Evolutionary conservation across 2,113 vertebrate genomes (phyloP).

Genomic region (Cervus canadensis): DNA sequence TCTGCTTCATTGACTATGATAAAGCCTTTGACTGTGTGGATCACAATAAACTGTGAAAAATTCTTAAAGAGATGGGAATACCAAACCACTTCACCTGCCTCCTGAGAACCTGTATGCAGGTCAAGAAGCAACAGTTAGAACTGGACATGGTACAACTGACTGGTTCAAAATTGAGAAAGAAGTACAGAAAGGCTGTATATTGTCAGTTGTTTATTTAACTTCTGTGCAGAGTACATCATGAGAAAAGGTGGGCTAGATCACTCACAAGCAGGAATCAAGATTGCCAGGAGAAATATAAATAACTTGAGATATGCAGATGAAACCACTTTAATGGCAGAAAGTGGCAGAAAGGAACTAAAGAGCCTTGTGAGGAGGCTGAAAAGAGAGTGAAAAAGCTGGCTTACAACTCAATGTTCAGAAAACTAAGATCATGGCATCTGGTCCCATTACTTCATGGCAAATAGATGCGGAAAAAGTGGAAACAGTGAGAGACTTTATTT

Average conservation of each 20-base stretch:
- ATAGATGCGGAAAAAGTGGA: not conserved
- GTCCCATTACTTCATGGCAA: not conserved
- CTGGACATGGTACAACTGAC: not conserved
- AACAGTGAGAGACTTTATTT: not conserved
- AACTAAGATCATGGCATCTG: not conserved
- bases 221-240: not conserved
- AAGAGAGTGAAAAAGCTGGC: not conserved
- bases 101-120: not conserved
- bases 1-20: not conserved
- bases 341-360: not conserved
- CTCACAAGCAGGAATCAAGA: not conserved
- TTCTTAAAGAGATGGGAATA: too few species aligned
- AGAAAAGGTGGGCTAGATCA: not conserved
- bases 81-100: not conserved
- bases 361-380: not conserved
- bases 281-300: not conserved
- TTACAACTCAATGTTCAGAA: not conserved
- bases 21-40: not conserved
- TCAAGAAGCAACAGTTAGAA: not conserved
- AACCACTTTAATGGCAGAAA: not conserved
- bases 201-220: not conserved
- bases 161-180: not conserved
- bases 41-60: not conserved
- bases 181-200: not conserved
- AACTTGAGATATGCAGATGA: not conserved